Percentiles rank a stretch among this genome's conserved stretches.
Conservation (phyloP, 2,888 invertebrate genomes). For the Dichetophora obliterata region DNA sequence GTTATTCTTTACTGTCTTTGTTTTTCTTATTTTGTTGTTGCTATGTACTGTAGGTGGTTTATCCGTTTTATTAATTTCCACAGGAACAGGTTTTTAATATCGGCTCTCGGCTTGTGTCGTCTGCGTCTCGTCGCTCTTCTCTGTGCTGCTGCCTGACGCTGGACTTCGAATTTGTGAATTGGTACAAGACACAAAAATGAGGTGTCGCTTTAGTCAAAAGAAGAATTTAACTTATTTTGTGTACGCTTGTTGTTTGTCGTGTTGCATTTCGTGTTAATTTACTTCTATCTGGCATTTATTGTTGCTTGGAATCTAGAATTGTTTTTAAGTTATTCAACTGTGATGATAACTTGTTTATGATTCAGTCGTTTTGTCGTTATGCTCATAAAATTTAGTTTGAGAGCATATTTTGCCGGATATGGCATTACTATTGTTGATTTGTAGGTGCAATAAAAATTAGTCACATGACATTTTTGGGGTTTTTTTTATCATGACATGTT, state of each 20-base stretch:
- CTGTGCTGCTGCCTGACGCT: too few species aligned
- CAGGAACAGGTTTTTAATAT: slow-evolving; percentile 32
- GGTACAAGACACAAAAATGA: slow-evolving; percentile 11
- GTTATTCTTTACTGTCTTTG: background rate
- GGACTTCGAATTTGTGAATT: too few species aligned
- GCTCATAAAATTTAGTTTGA: too few species aligned
- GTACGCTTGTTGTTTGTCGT: too few species aligned
- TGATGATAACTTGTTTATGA: slow-evolving; percentile 36
- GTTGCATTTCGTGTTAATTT: too few species aligned
- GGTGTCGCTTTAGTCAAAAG: slow-evolving; percentile 32
- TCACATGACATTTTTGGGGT: too few species aligned
- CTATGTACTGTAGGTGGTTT: slow-evolving; percentile 43
- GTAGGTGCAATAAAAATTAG: too few species aligned
- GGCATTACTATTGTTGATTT: too few species aligned
- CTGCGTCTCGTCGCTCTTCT: too few species aligned
- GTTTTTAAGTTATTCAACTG: background rate
- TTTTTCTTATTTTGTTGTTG: slow-evolving; percentile 27
- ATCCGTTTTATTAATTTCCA: slow-evolving; percentile 38
- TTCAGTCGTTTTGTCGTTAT: slow-evolving; percentile 7
- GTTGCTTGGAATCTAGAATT: slow-evolving; percentile 11
- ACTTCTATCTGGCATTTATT: too few species aligned
- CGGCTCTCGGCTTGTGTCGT: background rate
- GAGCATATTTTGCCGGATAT: too few species aligned
- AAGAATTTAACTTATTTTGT: background rate
- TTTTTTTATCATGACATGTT: too few species aligned